phyloP scores from a whole-genome alignment of 2,113 vertebrate genomes.

The Mustela lutreola region DNA sequence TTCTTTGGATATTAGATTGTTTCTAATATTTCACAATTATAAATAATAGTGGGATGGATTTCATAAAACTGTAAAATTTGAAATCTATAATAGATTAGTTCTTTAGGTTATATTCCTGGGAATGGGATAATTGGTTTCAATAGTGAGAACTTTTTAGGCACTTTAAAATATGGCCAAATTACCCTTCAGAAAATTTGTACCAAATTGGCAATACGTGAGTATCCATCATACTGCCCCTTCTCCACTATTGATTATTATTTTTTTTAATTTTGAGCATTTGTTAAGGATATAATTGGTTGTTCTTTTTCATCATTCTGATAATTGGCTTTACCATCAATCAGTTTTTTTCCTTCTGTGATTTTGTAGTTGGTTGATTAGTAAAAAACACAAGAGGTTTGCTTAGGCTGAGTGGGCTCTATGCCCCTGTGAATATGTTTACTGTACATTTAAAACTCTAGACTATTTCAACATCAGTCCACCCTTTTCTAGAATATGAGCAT shows the following conservation, averaged over 20 bases:
- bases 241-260: background rate
- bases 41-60: constrained; percentile 46
- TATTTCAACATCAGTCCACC: background rate
- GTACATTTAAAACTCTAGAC: constrained; percentile 32
- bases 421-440: constrained; percentile 31
- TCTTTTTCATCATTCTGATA: constrained; percentile 60
- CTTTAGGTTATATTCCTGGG: constrained; percentile 44
- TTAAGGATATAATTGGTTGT: constrained; percentile 58
- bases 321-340: constrained; percentile 52
- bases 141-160: constrained; percentile 55
- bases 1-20: constrained; percentile 67
- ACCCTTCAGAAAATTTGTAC: constrained; percentile 56
- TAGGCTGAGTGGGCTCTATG: constrained; percentile 22
- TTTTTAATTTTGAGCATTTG: constrained; percentile 60
- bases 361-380: constrained; percentile 54
- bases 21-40: constrained; percentile 69
- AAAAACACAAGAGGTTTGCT: constrained; percentile 28
- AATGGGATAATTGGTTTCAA: constrained; percentile 52
- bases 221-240: background rate
- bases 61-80: constrained; percentile 59
- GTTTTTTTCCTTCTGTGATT: constrained; percentile 49
- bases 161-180: constrained; percentile 64
- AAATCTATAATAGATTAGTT: constrained; percentile 36
- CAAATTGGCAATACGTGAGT: constrained; percentile 44
- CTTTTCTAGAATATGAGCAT: constrained; percentile 20